These are phyloP conservation scores for Phaethon lepturus DNA, from an alignment of 2,113 vertebrate species.

Conservation along the genomic window DNA sequence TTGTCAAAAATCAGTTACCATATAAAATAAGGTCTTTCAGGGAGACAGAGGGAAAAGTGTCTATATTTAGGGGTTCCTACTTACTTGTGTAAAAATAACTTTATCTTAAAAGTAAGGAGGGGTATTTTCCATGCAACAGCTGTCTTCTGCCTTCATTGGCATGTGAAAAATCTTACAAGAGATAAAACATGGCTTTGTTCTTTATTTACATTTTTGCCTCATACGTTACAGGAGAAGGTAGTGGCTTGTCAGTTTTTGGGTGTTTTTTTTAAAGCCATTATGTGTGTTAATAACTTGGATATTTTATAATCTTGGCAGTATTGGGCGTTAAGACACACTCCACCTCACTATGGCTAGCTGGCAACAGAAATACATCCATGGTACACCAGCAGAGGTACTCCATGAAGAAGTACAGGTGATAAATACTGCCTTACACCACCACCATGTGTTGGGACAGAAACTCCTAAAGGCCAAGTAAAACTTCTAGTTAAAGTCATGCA, in stretches of 20 bases:
- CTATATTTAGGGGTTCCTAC: neutral
- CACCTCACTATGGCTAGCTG: rapidly evolving
- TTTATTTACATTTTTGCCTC: neutral
- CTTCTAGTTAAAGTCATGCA: neutral
- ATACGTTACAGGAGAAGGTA: neutral
- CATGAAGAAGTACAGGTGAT: too few species aligned
- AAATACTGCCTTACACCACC: neutral
- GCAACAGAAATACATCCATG: neutral
- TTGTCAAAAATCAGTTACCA: neutral
- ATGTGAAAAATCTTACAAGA: neutral
- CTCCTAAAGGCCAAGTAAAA: neutral
- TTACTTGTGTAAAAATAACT: neutral
- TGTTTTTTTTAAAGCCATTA: neutral
- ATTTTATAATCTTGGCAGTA: neutral
- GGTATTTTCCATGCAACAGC: neutral
- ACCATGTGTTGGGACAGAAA: neutral
- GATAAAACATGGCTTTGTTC: neutral
- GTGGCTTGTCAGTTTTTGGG: neutral
- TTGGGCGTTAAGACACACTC: rapidly evolving
- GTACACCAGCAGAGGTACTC: neutral
- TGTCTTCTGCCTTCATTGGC: neutral
- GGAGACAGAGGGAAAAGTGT: neutral
- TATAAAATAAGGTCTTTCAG: neutral
- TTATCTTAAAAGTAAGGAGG: neutral
- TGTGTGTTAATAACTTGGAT: neutral